Evolutionary conservation across 1,140 invertebrate species (phyloP).

Genomic region (Meteorus sp.): DNA sequence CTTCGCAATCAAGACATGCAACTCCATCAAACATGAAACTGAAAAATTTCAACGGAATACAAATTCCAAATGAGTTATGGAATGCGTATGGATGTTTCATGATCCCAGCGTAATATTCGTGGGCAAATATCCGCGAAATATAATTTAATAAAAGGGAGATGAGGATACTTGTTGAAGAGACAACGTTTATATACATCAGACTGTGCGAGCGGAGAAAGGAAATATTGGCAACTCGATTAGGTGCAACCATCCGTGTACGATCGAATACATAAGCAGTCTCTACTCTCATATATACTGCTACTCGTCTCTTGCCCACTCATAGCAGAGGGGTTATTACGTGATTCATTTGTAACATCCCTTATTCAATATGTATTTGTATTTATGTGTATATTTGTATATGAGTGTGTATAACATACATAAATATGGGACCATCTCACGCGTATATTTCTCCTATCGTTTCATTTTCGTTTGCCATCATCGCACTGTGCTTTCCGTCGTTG

Average conservation of each 20-base stretch:
- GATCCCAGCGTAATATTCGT: no score
- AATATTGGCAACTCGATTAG: slow-evolving; percentile 40
- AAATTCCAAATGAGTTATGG: no score
- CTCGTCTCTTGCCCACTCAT: background rate
- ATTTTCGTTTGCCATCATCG: slow-evolving; percentile 19
- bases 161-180: slow-evolving; percentile 15
- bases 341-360: slow-evolving; percentile 47
- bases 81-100: no score
- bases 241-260: slow-evolving; percentile 34
- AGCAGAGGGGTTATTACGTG: slow-evolving; percentile 48
- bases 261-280: slow-evolving; percentile 40
- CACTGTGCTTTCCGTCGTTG: no score
- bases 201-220: slow-evolving; percentile 36
- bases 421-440: no score
- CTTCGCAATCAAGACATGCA: no score
- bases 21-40: no score
- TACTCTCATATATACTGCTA: background rate
- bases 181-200: background rate
- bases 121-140: no score
- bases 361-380: slow-evolving; percentile 4
- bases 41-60: no score
- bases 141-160: background rate
- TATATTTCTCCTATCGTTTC: no score
- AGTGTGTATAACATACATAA: no score
- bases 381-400: background rate